Conservation (phyloP, 2,888 invertebrate genomes). For the Euplexia lucipara region DNA sequence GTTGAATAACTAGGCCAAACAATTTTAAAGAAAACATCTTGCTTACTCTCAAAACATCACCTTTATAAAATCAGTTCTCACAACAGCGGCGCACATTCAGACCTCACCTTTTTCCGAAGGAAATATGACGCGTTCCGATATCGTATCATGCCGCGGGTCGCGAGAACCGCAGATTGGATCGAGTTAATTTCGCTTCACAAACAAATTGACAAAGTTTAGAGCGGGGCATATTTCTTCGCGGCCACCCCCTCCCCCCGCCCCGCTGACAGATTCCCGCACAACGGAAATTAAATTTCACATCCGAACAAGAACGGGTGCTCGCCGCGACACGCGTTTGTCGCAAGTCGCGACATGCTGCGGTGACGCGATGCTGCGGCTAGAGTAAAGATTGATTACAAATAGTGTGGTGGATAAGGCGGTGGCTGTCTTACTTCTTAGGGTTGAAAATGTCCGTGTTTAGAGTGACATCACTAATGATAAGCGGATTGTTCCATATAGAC, state of each 20-base stretch:
- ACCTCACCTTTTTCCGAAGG: slow-evolving; percentile 76
- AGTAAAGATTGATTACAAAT: slow-evolving; percentile 78
- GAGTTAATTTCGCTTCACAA: slow-evolving; percentile 91
- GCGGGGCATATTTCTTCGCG: slow-evolving; percentile 90
- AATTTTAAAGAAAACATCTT: slow-evolving; percentile 30
- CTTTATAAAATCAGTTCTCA: slow-evolving; percentile 46
- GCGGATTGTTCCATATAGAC: no score
- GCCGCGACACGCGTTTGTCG: slow-evolving; percentile 85
- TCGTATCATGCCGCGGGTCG: slow-evolving; percentile 82
- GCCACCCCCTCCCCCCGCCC: slow-evolving; percentile 73
- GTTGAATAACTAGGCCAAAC: slow-evolving; percentile 22
- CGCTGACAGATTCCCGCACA: slow-evolving; percentile 87
- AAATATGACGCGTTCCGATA: slow-evolving; percentile 79
- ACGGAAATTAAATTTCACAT: slow-evolving; percentile 91
- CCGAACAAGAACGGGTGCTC: slow-evolving; percentile 88
- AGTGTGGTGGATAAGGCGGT: slow-evolving; percentile 29
- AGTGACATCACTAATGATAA: background rate
- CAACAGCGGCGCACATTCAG: slow-evolving; percentile 61
- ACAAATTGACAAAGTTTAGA: slow-evolving; percentile 91
- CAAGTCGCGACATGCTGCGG: slow-evolving; percentile 70
- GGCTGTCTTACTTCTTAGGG: slow-evolving; percentile 11
- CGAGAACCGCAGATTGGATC: slow-evolving; percentile 88
- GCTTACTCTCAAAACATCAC: slow-evolving; percentile 16
- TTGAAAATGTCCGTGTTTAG: no score
- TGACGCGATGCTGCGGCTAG: slow-evolving; percentile 65